A percentile compares a stretch with the other conserved stretches of the same genome.
These are phyloP conservation scores for Limnephilus marmoratus DNA, from an alignment of 2,888 invertebrate genomes.

Conservation along the genomic window DNA sequence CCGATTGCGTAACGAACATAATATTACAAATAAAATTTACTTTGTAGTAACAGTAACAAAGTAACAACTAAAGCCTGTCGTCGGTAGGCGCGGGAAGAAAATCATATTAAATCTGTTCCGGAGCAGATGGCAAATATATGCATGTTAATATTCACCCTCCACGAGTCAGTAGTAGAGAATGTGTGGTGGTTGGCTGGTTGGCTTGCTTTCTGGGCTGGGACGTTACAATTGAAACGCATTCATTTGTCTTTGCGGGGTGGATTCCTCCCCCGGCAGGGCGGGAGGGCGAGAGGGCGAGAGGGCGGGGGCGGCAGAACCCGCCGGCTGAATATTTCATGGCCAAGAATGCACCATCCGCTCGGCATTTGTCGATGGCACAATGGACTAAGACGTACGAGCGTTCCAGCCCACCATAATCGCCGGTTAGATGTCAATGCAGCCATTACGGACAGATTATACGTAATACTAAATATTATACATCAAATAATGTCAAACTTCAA, in stretches of 20 bases:
- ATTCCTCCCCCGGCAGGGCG: neutral
- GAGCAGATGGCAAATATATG: neutral
- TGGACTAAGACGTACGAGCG: neutral
- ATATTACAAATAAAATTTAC: neutral
- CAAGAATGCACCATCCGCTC: constrained; percentile 36
- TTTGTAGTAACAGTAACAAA: too few relatives aligned
- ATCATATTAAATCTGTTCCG: neutral
- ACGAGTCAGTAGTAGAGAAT: neutral
- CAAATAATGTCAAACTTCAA: neutral
- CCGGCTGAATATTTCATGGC: constrained; percentile 37
- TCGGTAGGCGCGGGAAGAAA: neutral
- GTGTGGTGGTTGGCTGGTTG: neutral
- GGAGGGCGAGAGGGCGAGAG: too few relatives aligned
- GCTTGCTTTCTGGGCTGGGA: neutral
- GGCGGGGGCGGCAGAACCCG: neutral
- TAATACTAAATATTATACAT: neutral
- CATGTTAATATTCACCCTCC: neutral
- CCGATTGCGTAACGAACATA: neutral
- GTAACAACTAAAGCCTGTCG: neutral
- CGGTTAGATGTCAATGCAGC: neutral
- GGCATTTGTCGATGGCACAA: constrained; percentile 7
- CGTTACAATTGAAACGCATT: constrained; percentile 41
- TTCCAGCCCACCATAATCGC: neutral
- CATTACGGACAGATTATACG: neutral
- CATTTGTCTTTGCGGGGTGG: constrained; percentile 26